Evolutionary conservation across 1,140 invertebrate genomes (phyloP).

Genomic region (Cataglyphis hispanica): DNA sequence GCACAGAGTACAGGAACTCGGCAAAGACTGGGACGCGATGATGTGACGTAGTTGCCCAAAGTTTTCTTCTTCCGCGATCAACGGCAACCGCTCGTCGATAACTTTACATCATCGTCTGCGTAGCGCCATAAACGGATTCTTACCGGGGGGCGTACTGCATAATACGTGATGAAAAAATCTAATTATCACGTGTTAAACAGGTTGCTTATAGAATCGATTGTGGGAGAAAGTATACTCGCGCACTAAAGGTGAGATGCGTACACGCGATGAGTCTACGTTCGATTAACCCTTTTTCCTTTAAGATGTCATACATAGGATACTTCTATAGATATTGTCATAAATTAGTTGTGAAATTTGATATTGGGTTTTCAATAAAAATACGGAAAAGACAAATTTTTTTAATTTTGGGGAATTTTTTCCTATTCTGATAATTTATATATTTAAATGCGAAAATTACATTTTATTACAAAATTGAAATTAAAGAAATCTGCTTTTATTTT

Average conservation of each 20-base stretch:
- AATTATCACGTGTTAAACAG: constrained; percentile 25
- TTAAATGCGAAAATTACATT: not conserved
- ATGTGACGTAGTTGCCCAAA: constrained; percentile 59
- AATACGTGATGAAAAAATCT: constrained; percentile 15
- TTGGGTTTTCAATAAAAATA: not conserved
- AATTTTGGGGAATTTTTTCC: not conserved
- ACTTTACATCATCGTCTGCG: constrained; percentile 36
- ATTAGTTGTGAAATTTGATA: not conserved
- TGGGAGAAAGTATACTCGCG: not conserved
- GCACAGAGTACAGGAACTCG: constrained; percentile 68
- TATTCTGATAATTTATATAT: not conserved
- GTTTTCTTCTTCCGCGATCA: constrained; percentile 42
- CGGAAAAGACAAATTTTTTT: not conserved
- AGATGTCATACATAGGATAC: not conserved
- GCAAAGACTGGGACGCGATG: constrained; percentile 49
- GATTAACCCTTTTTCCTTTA: not conserved
- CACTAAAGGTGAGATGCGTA: not conserved
- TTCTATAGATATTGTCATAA: not conserved
- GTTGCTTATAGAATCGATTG: constrained; percentile 4
- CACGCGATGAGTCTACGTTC: not conserved
- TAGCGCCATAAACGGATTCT: constrained; percentile 22
- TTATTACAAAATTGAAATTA: not conserved
- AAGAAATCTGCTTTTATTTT: not conserved
- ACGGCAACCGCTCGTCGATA: constrained; percentile 10
- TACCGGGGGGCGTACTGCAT: not conserved